Percentiles rank a stretch among this genome's conserved stretches.
Conservation (phyloP, 2,888 invertebrate species). For the Neocrepidodera transversa region DNA sequence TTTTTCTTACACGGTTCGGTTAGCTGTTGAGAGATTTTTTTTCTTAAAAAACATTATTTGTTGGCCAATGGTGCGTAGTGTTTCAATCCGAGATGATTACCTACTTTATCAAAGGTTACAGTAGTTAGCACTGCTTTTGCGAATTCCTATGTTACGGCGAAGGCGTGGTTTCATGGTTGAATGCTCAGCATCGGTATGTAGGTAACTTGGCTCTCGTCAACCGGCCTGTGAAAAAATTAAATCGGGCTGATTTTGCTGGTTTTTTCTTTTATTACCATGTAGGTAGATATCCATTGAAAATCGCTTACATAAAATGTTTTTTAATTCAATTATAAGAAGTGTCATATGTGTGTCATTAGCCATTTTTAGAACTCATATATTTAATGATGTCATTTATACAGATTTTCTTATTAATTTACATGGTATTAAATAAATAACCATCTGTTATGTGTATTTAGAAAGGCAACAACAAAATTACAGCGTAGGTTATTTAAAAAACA, state of each 20-base stretch:
- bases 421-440: no score
- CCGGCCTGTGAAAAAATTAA: conserved; percentile 23
- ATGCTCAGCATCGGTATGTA: conserved; percentile 49
- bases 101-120: conserved; percentile 8
- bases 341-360: conserved; percentile 37
- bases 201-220: conserved; percentile 42
- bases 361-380: conserved; percentile 40
- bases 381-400: conserved; percentile 36
- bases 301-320: conserved; percentile 9
- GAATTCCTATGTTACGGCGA: conserved; percentile 34
- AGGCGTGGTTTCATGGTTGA: conserved; percentile 52
- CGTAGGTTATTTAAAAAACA: no score
- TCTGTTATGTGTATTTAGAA: no score
- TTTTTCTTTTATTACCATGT: background rate
- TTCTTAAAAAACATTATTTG: conserved; percentile 1
- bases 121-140: conserved; percentile 29
- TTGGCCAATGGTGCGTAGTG: conserved; percentile 6
- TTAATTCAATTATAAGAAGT: conserved; percentile 26
- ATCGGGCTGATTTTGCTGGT: conserved; percentile 2
- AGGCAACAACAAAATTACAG: no score
- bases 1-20: conserved; percentile 19
- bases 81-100: background rate
- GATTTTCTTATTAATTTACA: background rate
- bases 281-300: background rate
- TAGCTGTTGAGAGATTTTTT: no score